These are phyloP conservation scores for Campylorhamphus procurvoides DNA, from an alignment of 2,113 vertebrate species.

Conservation along the genomic window DNA sequence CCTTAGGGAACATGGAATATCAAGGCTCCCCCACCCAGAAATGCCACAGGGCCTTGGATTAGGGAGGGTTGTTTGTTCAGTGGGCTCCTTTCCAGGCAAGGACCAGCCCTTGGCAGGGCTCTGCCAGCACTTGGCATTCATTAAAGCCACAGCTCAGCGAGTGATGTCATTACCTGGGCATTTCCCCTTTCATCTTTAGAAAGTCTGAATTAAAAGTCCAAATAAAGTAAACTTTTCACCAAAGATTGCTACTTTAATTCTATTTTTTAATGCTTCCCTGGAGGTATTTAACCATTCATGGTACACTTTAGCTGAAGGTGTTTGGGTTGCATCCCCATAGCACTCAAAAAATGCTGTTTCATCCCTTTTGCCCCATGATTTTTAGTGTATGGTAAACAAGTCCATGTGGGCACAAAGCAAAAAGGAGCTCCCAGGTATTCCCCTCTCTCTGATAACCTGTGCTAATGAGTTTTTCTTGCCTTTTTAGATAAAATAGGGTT, in stretches of 20 bases:
- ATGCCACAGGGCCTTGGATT: not conserved
- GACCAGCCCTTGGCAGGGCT: not conserved
- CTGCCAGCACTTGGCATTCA: not conserved
- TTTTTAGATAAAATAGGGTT: fast-evolving
- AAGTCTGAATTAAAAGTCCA: not conserved
- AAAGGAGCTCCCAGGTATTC: not conserved
- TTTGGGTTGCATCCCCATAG: not conserved
- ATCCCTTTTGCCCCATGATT: not conserved
- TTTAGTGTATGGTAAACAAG: not conserved
- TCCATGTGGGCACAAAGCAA: not conserved
- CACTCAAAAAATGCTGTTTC: not conserved
- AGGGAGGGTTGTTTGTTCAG: not conserved
- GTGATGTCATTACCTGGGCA: not conserved
- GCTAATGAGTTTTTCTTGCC: not conserved
- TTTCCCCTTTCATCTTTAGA: not conserved
- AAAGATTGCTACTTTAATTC: not conserved
- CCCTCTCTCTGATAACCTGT: not conserved
- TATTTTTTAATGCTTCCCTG: not conserved
- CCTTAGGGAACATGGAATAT: not conserved
- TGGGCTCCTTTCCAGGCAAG: not conserved
- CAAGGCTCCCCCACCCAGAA: not conserved
- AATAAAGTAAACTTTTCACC: not conserved
- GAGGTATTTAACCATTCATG: not conserved
- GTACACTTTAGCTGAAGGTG: not conserved
- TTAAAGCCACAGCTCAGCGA: not conserved